A percentile compares a stretch with the other conserved stretches of the same genome.
Evolutionary conservation across 2,113 vertebrate species (phyloP).

Genomic region (Jacana jacana): DNA sequence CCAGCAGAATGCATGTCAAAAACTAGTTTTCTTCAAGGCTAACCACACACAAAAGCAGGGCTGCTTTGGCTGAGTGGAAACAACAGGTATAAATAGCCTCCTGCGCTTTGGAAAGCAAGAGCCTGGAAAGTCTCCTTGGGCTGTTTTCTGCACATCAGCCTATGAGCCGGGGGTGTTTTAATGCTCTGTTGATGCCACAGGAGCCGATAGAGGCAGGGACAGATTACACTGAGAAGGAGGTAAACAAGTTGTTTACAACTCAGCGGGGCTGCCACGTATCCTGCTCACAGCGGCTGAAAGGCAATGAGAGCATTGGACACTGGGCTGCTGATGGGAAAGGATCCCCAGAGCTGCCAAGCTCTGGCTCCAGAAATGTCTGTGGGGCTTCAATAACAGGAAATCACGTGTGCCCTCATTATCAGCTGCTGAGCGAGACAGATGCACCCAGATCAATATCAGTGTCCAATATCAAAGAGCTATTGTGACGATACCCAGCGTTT

Average conservation of each 20-base stretch:
- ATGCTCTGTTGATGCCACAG: slow-evolving; percentile 42
- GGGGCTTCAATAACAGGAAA: slow-evolving; percentile 63
- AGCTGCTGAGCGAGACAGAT: slow-evolving; percentile 65
- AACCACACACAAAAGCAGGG: background rate
- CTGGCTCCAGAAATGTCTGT: slow-evolving; percentile 42
- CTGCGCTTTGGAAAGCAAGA: background rate
- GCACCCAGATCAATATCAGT: slow-evolving; percentile 59
- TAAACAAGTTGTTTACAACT: slow-evolving; percentile 45
- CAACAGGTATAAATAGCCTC: slow-evolving; percentile 26
- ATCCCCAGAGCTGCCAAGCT: slow-evolving; percentile 21
- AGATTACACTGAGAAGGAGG: slow-evolving; percentile 34
- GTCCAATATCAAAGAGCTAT: slow-evolving; percentile 59
- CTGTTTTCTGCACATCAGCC: slow-evolving; percentile 32
- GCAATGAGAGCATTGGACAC: background rate
- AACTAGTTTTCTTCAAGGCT: slow-evolving; percentile 9
- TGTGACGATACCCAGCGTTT: slow-evolving; percentile 12
- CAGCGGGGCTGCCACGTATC: background rate
- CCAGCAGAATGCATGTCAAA: background rate
- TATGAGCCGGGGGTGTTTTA: slow-evolving; percentile 31
- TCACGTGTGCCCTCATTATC: slow-evolving; percentile 58
- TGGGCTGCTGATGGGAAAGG: background rate
- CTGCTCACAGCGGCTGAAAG: slow-evolving; percentile 10
- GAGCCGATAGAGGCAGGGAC: slow-evolving; percentile 31
- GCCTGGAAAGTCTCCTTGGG: background rate
- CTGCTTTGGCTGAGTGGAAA: background rate